Evolutionary conservation across 2,888 invertebrate genomes (phyloP).

Genomic region (Smittia sp.): DNA sequence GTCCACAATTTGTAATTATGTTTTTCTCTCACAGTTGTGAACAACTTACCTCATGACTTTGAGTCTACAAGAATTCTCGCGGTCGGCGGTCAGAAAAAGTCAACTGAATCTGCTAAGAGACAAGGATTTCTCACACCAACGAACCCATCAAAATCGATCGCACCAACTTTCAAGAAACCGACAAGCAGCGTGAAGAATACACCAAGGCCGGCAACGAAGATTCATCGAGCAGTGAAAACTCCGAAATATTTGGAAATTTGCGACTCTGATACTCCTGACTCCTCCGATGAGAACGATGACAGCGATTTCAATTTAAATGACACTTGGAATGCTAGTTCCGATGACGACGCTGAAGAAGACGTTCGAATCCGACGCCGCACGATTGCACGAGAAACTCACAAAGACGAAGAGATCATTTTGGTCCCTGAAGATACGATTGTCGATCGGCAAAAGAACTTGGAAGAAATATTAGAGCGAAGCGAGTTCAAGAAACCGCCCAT

Average conservation of each 20-base stretch:
- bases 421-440: not conserved
- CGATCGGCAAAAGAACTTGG: not conserved
- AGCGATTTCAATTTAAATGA: slow-evolving; percentile 25
- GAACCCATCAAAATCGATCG: not conserved
- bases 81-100: not conserved
- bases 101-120: not conserved
- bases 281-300: not conserved
- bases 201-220: no score
- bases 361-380: not conserved
- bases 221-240: not conserved
- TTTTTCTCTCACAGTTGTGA: not conserved
- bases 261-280: slow-evolving; percentile 25
- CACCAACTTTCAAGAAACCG: not conserved
- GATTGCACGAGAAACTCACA: not conserved
- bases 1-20: not conserved
- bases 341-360: slow-evolving; percentile 25
- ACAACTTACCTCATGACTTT: slow-evolving; percentile 46
- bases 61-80: slow-evolving; percentile 48
- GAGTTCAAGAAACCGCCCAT: slow-evolving; percentile 21
- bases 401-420: not conserved
- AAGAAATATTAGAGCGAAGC: not conserved
- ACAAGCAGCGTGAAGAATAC: not conserved
- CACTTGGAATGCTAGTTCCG: slow-evolving; percentile 36
- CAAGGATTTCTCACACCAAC: not conserved
- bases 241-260: slow-evolving; percentile 27